Conservation (phyloP, 2,113 vertebrate species). For the Protomyctophum bolini region DNA sequence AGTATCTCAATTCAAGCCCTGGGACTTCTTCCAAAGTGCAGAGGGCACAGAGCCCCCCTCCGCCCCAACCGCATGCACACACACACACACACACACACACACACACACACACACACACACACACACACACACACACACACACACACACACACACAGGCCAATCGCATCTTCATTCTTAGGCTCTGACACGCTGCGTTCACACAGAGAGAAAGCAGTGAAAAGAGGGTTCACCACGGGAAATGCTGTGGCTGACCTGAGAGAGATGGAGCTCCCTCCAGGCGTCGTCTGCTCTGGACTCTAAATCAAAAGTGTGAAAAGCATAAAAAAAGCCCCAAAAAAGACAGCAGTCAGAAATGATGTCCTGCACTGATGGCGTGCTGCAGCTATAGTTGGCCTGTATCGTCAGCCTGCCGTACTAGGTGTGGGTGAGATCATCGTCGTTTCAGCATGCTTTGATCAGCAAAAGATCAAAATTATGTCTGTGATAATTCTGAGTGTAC, state of each 20-base stretch:
- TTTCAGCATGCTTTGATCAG: conserved; percentile 45
- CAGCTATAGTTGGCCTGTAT: conserved; percentile 1
- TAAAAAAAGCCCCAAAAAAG: neutral
- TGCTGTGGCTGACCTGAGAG: conserved; percentile 27
- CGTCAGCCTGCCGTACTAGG: conserved; percentile 2
- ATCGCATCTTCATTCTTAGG: conserved; percentile 57
- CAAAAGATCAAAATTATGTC: conserved; percentile 28
- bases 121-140: no score
- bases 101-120: no score
- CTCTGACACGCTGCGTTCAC: conserved; percentile 34
- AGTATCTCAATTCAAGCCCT: conserved; percentile 45
- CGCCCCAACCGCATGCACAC: no score
- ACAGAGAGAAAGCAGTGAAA: neutral
- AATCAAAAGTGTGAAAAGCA: conserved; percentile 50
- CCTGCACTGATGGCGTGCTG: neutral
- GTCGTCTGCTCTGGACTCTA: conserved; percentile 16
- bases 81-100: no score
- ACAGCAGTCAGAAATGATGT: neutral
- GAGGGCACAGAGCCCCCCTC: conserved; percentile 28
- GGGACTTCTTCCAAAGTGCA: conserved; percentile 51
- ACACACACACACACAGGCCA: neutral
- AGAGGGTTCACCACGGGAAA: neutral
- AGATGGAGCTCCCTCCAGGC: neutral
- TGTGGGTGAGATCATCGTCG: conserved; percentile 43
- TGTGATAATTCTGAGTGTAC: conserved; percentile 1